phyloP scores from a whole-genome alignment of 2,888 invertebrate genomes.

The Phyto melanocephala region DNA sequence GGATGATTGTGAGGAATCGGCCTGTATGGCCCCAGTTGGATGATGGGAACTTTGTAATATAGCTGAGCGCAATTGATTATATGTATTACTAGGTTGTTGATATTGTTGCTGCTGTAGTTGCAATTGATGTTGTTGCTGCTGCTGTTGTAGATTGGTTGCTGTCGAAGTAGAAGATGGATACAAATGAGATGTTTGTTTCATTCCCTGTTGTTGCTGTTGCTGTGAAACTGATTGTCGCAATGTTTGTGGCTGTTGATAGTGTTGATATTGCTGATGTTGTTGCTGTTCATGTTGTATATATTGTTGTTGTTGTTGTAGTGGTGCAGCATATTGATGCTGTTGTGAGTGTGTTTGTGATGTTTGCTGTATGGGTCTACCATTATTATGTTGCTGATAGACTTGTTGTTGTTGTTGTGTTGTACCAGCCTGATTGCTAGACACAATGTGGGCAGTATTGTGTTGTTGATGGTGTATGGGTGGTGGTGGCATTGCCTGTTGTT shows the following conservation, averaged over 20 bases:
- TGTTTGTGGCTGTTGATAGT: slow-evolving; percentile 66
- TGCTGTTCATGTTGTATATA: slow-evolving; percentile 71
- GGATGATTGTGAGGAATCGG: slow-evolving; percentile 64
- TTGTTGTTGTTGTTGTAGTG: slow-evolving; percentile 70
- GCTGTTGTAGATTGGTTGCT: slow-evolving; percentile 68
- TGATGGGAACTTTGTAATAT: slow-evolving; percentile 78
- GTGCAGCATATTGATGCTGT: slow-evolving; percentile 67
- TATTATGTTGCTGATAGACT: slow-evolving; percentile 66
- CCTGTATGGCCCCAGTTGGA: slow-evolving; percentile 73
- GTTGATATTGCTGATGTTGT: slow-evolving; percentile 70
- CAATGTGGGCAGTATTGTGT: slow-evolving; percentile 77
- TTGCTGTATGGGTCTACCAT: slow-evolving; percentile 68
- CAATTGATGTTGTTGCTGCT: slow-evolving; percentile 66
- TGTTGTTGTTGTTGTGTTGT: slow-evolving; percentile 63
- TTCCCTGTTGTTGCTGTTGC: slow-evolving; percentile 69
- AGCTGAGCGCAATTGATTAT: slow-evolving; percentile 76
- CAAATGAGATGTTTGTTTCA: slow-evolving; percentile 78
- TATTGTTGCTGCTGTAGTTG: slow-evolving; percentile 72
- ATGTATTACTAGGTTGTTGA: slow-evolving; percentile 72
- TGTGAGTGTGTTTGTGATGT: slow-evolving; percentile 68
- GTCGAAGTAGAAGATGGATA: slow-evolving; percentile 71
- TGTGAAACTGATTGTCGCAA: slow-evolving; percentile 65
- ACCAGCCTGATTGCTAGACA: slow-evolving; percentile 74
- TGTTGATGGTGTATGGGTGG: slow-evolving; percentile 78
- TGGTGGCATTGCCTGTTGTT: slow-evolving; percentile 76